phyloP scores from a whole-genome alignment of 2,888 invertebrate species.

The Latrodectus hesperus region DNA sequence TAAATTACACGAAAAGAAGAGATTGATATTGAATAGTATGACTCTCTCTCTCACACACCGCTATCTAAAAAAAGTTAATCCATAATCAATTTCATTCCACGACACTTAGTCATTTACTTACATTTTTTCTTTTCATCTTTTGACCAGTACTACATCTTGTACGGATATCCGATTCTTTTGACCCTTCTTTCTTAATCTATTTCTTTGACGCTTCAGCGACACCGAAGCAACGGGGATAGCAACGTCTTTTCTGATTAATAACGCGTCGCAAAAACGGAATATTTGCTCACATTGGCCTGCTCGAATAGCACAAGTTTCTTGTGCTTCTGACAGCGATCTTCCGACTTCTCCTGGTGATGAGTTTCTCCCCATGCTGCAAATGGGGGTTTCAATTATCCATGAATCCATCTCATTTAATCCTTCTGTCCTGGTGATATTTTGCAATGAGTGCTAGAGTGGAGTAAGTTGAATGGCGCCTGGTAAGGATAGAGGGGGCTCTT shows the following conservation, averaged over 20 bases:
- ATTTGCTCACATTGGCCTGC: constrained; percentile 15
- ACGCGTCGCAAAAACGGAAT: not conserved
- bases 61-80: no score
- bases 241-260: not conserved
- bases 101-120: not conserved
- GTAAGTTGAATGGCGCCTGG: constrained; percentile 31
- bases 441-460: constrained; percentile 10
- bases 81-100: no score
- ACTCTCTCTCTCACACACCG: no score
- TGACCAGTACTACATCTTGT: not conserved
- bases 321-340: not conserved
- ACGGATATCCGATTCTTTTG: constrained; percentile 5
- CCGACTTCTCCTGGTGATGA: not conserved
- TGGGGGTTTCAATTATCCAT: constrained; percentile 35
- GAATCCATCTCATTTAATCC: constrained; percentile 42
- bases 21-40: no score
- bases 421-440: not conserved
- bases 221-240: not conserved
- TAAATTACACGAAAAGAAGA: no score
- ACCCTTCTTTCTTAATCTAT: not conserved
- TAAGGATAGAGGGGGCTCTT: constrained; percentile 35
- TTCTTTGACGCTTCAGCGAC: not conserved
- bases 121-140: not conserved
- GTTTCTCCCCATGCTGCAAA: constrained; percentile 31
- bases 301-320: constrained; percentile 10